Conservation (phyloP, 2,888 invertebrate genomes). For the Magallana nippona region DNA sequence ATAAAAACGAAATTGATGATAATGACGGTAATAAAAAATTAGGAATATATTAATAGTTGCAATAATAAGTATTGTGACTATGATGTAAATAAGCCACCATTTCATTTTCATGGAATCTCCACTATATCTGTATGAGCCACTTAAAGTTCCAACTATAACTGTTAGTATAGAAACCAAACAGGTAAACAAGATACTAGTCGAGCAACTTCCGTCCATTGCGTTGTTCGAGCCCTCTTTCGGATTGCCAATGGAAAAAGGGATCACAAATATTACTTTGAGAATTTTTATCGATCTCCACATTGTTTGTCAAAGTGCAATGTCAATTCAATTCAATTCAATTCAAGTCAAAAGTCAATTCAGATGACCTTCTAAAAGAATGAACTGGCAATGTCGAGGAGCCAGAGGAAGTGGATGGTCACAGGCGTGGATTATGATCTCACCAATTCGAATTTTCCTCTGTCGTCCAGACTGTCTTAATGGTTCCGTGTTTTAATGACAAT, state of each 20-base stretch:
- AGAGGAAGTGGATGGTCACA: background rate
- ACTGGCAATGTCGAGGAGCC: background rate
- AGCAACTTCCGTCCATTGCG: background rate
- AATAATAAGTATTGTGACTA: background rate
- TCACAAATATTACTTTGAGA: slow-evolving; percentile 1
- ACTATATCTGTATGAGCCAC: background rate
- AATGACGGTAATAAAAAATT: background rate
- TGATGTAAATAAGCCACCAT: background rate
- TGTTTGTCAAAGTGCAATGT: background rate
- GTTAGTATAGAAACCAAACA: background rate
- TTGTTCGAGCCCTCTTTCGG: background rate
- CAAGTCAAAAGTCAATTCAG: background rate
- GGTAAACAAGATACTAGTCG: background rate
- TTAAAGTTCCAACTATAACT: slow-evolving; percentile 2
- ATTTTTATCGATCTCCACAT: background rate
- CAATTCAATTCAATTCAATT: too few species aligned
- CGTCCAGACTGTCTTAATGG: too few species aligned
- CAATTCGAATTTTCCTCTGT: too few species aligned
- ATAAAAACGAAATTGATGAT: background rate
- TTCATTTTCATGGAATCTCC: slow-evolving; percentile 9
- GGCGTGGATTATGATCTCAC: too few species aligned
- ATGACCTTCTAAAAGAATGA: slow-evolving; percentile 9
- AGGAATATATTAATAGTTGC: slow-evolving; percentile 9
- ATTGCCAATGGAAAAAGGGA: background rate
- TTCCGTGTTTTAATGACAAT: too few species aligned